Evolutionary conservation across 92 coral and sea anemone genomes (phyloP).

Genomic region (Muricea muricata): DNA sequence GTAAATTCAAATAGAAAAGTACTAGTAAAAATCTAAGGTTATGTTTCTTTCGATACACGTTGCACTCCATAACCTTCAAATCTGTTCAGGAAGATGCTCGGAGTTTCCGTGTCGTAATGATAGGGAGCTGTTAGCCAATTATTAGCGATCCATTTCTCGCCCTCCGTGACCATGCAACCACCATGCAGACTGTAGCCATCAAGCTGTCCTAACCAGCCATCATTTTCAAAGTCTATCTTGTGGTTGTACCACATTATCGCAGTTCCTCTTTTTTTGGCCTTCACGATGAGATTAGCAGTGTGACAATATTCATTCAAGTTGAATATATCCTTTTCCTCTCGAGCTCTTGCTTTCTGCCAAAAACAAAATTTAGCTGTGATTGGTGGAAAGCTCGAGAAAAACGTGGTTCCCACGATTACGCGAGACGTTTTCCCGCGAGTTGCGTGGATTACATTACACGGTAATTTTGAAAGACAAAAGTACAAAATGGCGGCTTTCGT

Average conservation of each 20-base stretch:
- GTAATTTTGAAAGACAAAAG: too few relatives aligned
- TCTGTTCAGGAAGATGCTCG: conserved; percentile 49
- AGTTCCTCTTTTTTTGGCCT: conserved; percentile 82
- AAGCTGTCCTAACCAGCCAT: conserved; percentile 81
- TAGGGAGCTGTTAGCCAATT: conserved; percentile 94
- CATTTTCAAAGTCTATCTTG: conserved; percentile 72
- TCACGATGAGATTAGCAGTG: conserved; percentile 73
- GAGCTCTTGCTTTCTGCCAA: conserved; percentile 49
- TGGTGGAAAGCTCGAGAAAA: too few relatives aligned
- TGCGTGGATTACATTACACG: too few relatives aligned
- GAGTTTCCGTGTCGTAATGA: not conserved
- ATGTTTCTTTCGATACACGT: not conserved
- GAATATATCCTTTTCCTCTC: conserved; percentile 63
- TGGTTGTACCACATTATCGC: conserved; percentile 98
- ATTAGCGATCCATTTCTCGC: conserved; percentile 95
- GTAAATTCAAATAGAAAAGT: too few relatives aligned
- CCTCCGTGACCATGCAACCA: conserved; percentile 89
- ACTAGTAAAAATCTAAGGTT: too few relatives aligned
- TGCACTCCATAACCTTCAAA: not conserved
- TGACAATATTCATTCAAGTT: conserved; percentile 82
- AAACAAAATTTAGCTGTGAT: not conserved
- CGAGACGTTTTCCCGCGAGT: too few relatives aligned
- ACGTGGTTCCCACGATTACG: too few relatives aligned
- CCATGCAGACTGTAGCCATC: conserved; percentile 90
- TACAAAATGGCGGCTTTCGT: too few relatives aligned